Conservation (phyloP, 2,113 vertebrate species). For the Melanostigma gelatinosum region DNA sequence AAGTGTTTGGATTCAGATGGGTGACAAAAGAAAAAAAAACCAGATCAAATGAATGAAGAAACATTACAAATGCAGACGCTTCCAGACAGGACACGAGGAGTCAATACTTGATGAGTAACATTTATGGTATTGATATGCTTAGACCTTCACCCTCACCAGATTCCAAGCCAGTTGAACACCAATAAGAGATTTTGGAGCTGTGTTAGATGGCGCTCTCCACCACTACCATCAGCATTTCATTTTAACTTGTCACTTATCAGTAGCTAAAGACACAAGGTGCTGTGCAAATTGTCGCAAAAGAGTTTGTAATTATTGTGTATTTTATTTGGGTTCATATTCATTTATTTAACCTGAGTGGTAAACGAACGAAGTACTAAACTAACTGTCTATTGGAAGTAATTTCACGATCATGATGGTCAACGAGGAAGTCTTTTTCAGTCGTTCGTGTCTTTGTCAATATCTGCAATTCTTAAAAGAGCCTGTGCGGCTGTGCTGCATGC, state of each 20-base stretch:
- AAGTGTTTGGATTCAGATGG: background rate
- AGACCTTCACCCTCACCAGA: background rate
- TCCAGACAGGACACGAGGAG: background rate
- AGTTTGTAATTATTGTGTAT: background rate
- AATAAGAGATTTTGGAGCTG: too few species aligned
- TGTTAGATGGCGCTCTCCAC: too few species aligned
- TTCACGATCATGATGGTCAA: background rate
- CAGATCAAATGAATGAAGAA: background rate
- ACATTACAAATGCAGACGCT: background rate
- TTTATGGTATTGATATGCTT: background rate
- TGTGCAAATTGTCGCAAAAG: background rate
- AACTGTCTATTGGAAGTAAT: background rate
- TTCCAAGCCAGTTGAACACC: background rate
- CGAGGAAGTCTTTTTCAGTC: background rate
- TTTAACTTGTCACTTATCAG: background rate
- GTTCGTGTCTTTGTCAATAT: slow-evolving; percentile 8
- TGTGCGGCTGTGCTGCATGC: slow-evolving; percentile 55
- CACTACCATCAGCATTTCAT: background rate
- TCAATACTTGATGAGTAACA: background rate
- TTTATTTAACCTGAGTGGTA: background rate
- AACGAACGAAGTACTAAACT: background rate
- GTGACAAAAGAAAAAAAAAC: background rate
- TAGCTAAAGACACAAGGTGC: background rate
- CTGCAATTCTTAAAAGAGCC: slow-evolving; percentile 2
- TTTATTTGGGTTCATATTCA: background rate